Conservation (phyloP, 2,888 invertebrate genomes). For the Neoascia interrupta region DNA sequence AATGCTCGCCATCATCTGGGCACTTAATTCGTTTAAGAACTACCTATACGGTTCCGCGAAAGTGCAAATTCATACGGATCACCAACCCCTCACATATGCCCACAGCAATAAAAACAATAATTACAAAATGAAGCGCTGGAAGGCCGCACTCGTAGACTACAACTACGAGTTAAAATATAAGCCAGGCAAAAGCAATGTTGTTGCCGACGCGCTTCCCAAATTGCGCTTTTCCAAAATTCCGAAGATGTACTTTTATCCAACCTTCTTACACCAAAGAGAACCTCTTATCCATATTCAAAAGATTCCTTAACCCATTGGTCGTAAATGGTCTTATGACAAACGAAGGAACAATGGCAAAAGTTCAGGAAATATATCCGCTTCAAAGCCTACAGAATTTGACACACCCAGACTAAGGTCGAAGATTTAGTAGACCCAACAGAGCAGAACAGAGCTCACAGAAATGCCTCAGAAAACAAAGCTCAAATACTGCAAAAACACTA, state of each 20-base stretch:
- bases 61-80: constrained; percentile 2
- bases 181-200: neutral
- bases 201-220: constrained; percentile 3
- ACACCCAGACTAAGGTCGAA: neutral
- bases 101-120: constrained; percentile 2
- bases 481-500: neutral
- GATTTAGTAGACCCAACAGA: neutral
- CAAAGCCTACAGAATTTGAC: neutral
- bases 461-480: neutral
- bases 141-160: neutral
- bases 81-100: neutral
- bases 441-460: neutral
- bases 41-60: neutral
- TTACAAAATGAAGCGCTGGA: constrained; percentile 6
- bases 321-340: neutral
- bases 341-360: neutral
- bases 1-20: too few relatives aligned
- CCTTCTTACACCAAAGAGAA: neutral
- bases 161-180: neutral
- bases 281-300: neutral
- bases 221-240: neutral
- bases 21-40: neutral
- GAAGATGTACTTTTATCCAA: neutral
- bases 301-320: neutral
- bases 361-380: neutral